Percentiles rank a stretch among this genome's conserved stretches.
Conservation (phyloP, 2,797 vertebrate genomes). For the Cichlasoma orientale region DNA sequence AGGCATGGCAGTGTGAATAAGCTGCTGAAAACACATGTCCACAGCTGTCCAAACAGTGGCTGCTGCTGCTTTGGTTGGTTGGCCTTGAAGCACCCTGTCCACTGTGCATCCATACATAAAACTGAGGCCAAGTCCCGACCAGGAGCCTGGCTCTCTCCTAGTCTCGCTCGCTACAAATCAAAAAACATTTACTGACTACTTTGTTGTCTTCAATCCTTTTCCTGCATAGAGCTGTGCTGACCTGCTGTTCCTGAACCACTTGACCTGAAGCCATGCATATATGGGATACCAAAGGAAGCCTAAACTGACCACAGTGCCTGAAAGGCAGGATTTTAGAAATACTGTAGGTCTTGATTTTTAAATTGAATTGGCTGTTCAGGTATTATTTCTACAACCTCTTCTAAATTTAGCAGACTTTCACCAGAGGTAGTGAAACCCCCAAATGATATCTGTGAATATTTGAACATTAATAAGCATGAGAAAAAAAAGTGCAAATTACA, state of each 20-base stretch:
- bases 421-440: background rate
- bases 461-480: background rate
- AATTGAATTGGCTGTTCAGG: background rate
- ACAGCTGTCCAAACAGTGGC: constrained; percentile 77
- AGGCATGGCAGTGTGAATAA: constrained; percentile 49
- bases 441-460: background rate
- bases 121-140: constrained; percentile 35
- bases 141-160: constrained; percentile 19
- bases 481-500: background rate
- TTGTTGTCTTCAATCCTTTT: background rate
- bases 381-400: background rate
- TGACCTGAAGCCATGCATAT: background rate
- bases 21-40: constrained; percentile 61
- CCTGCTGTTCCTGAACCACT: background rate
- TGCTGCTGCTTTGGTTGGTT: constrained; percentile 30
- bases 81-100: constrained; percentile 22
- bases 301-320: background rate
- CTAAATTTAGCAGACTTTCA: background rate
- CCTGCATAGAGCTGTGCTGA: background rate
- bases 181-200: constrained; percentile 30
- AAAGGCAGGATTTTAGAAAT: background rate
- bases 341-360: background rate
- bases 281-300: background rate
- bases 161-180: constrained; percentile 9
- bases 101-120: constrained; percentile 26